Evolutionary conservation across 2,113 vertebrate species (phyloP).

Genomic region (Holacanthus passer): DNA sequence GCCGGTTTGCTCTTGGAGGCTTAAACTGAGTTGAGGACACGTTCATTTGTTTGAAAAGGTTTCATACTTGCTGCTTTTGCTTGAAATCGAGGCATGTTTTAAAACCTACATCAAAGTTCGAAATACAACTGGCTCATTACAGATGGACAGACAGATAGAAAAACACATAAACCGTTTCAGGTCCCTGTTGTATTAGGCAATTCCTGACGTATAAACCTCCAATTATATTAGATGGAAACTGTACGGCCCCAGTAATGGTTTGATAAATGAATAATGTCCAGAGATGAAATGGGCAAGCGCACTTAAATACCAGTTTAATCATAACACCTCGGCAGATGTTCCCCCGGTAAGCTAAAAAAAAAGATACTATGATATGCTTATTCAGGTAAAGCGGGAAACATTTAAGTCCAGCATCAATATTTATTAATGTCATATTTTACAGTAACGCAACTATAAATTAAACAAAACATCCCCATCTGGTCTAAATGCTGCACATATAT

Average conservation of each 20-base stretch:
- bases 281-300: conserved; percentile 36
- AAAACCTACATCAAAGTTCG: not conserved
- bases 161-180: not conserved
- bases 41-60: not conserved
- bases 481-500: conserved; percentile 25
- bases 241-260: conserved; percentile 11
- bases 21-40: not conserved
- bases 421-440: conserved; percentile 29
- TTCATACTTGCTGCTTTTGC: not conserved
- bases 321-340: conserved; percentile 30
- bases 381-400: conserved; percentile 25
- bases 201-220: conserved; percentile 13
- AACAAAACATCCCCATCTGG: conserved; percentile 5
- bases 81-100: not conserved
- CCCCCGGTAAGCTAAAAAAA: conserved; percentile 12
- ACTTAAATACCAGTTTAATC: conserved; percentile 51
- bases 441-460: conserved; percentile 35
- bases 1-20: not conserved
- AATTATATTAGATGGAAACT: conserved; percentile 34
- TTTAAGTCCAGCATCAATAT: conserved; percentile 50
- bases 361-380: not conserved
- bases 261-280: conserved; percentile 53
- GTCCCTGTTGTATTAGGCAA: conserved; percentile 22
- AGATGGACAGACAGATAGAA: not conserved
- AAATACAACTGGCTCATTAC: not conserved